Conservation (phyloP, 2,888 invertebrate species). For the Eurois occulta region DNA sequence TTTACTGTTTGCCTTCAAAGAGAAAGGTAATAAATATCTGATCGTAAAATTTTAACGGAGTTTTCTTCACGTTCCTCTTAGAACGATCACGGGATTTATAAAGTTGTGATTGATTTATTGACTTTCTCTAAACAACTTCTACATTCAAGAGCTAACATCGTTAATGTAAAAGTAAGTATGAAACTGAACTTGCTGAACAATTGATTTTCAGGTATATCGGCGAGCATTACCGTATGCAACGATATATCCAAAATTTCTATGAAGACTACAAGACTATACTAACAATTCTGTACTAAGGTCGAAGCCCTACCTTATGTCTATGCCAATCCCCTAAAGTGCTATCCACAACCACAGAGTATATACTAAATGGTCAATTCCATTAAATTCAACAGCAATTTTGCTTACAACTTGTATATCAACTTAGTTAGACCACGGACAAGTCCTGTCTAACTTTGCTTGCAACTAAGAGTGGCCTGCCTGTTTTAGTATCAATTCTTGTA, state of each 20-base stretch:
- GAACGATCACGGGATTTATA: constrained; percentile 8
- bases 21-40: constrained; percentile 10
- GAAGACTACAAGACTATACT: constrained; percentile 55
- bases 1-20: constrained; percentile 5
- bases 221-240: background rate
- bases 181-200: constrained; percentile 26
- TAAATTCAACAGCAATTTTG: constrained; percentile 66
- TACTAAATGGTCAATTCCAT: constrained; percentile 74
- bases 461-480: constrained; percentile 14
- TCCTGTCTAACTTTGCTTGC: constrained; percentile 43
- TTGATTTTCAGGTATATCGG: constrained; percentile 12
- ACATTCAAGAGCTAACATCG: constrained; percentile 21
- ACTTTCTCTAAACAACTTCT: constrained; percentile 36
- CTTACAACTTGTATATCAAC: constrained; percentile 48
- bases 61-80: constrained; percentile 23
- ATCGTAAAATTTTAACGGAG: constrained; percentile 31
- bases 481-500: constrained; percentile 25
- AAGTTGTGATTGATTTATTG: constrained; percentile 51
- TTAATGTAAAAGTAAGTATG: constrained; percentile 17
- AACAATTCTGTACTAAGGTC: constrained; percentile 65
- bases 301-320: constrained; percentile 66
- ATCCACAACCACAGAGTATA: constrained; percentile 61
- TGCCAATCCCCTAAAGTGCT: constrained; percentile 78
- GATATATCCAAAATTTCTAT: constrained; percentile 18
- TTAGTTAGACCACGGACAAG: constrained; percentile 32